phyloP scores from a whole-genome alignment of 2,113 vertebrate species.

The Oxyruncus cristatus region DNA sequence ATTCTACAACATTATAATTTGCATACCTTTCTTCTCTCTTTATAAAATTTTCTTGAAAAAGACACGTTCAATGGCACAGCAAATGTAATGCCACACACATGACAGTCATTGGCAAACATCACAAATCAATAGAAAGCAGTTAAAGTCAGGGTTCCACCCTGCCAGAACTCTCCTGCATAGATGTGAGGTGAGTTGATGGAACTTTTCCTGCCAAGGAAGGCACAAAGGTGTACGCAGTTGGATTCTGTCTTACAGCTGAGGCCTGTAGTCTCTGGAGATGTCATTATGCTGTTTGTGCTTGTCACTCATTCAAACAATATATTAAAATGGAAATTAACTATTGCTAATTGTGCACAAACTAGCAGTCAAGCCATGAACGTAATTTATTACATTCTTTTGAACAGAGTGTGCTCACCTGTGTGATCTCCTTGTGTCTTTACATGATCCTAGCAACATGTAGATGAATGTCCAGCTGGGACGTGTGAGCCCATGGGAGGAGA shows the following conservation, averaged over 20 bases:
- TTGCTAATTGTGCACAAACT: background rate
- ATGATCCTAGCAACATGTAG: background rate
- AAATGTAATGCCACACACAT: background rate
- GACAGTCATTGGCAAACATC: background rate
- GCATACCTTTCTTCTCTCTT: background rate
- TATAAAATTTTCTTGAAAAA: background rate
- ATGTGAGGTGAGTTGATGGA: background rate
- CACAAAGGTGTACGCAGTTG: fast-evolving
- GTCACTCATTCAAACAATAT: background rate
- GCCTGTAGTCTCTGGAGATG: background rate
- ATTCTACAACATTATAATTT: background rate
- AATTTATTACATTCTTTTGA: background rate
- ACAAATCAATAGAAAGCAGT: background rate
- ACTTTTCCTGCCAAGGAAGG: background rate
- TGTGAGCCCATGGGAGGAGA: fast-evolving
- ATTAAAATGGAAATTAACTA: background rate
- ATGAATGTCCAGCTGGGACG: background rate
- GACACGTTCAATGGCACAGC: background rate
- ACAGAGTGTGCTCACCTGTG: fast-evolving
- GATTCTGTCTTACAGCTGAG: background rate
- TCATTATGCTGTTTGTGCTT: background rate
- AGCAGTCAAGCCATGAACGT: background rate
- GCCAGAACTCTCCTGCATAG: background rate
- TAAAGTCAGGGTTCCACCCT: background rate
- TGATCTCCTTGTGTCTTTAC: background rate